phyloP scores from a whole-genome alignment of 2,797 vertebrate genomes.

The Heteromormyrus szaboi region DNA sequence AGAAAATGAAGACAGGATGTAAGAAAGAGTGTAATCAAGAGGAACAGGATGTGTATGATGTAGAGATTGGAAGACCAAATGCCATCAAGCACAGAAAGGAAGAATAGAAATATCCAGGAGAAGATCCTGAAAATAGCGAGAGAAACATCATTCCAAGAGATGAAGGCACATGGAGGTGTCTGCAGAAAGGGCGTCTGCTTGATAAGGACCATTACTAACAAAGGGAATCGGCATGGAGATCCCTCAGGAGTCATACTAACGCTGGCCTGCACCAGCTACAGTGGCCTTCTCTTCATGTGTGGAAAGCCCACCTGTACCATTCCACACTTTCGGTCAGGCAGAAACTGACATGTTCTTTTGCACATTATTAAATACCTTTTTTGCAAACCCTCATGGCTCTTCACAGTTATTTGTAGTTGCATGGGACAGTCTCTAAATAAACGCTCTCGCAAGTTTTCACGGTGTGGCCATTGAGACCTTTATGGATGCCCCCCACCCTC shows the following conservation, averaged over 20 bases:
- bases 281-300: not conserved
- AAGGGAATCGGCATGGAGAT: not conserved
- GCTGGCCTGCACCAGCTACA: not conserved
- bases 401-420: not conserved
- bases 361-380: not conserved
- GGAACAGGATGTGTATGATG: not conserved
- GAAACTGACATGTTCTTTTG: not conserved
- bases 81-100: not conserved
- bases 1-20: not conserved
- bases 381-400: not conserved
- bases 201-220: not conserved
- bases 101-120: not conserved
- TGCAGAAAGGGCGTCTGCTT: not conserved
- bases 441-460: not conserved
- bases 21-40: not conserved
- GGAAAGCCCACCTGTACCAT: not conserved
- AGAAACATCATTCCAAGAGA: not conserved
- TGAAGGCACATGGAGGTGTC: not conserved
- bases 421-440: not conserved
- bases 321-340: not conserved
- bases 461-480: not conserved
- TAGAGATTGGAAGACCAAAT: not conserved
- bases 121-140: not conserved
- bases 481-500: not conserved
- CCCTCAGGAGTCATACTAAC: not conserved